These are phyloP conservation scores for Conomelus anceps DNA, from an alignment of 2,888 invertebrate species.

Conservation along the genomic window DNA sequence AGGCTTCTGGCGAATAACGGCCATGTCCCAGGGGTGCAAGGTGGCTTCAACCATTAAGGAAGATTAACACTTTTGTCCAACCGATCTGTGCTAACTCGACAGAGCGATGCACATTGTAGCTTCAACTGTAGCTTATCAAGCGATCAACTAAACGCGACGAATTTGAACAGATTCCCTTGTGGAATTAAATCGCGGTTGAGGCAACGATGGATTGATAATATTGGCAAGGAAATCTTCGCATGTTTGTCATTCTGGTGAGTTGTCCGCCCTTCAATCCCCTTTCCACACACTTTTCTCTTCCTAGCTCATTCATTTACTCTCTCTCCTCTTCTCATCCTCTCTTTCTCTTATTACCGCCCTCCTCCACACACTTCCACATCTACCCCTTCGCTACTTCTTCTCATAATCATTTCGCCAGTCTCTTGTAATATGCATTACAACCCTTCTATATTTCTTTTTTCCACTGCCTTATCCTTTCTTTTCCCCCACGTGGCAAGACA, in stretches of 20 bases:
- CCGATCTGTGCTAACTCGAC: not conserved
- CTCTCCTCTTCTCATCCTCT: not conserved
- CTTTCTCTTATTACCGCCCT: not conserved
- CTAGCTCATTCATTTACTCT: too few species aligned
- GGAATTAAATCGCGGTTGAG: conserved; percentile 5
- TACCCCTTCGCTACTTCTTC: not conserved
- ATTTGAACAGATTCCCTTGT: not conserved
- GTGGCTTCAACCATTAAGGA: conserved; percentile 22
- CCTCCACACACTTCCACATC: not conserved
- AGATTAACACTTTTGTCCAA: conserved; percentile 25
- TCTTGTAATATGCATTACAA: conserved; percentile 25
- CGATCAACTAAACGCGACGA: not conserved
- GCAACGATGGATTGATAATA: conserved; percentile 19
- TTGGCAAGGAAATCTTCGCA: conserved; percentile 23
- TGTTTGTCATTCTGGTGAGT: conserved; percentile 9
- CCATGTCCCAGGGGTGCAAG: not conserved
- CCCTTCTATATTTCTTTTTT: not conserved
- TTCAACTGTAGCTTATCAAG: not conserved
- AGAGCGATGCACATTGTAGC: not conserved
- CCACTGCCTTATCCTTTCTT: conserved; percentile 1
- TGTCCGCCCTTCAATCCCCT: not conserved
- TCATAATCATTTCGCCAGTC: not conserved
- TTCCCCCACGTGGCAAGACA: conserved; percentile 19
- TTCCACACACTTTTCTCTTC: too few species aligned
- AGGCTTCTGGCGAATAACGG: not conserved